These are phyloP conservation scores for Holothuria scabra DNA, from an alignment of 53 echinoderm and acorn worm genomes.

Conservation along the genomic window DNA sequence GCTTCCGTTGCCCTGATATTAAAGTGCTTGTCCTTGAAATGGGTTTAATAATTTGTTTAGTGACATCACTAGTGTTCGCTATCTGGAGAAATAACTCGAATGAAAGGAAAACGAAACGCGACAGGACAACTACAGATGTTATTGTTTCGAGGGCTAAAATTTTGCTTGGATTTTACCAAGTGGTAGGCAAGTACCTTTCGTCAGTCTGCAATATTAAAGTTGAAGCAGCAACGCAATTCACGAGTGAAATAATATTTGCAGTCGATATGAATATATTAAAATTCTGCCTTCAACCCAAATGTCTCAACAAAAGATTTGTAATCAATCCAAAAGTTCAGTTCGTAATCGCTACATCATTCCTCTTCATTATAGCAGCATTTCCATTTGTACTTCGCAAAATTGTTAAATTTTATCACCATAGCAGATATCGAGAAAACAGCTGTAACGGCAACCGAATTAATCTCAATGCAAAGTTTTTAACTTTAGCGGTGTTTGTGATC, in stretches of 20 bases:
- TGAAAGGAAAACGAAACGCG: no score
- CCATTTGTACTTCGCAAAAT: not conserved
- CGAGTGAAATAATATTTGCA: not conserved
- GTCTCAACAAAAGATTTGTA: not conserved
- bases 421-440: not conserved
- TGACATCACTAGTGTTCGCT: no score
- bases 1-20: no score
- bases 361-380: not conserved
- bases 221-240: not conserved
- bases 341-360: not conserved
- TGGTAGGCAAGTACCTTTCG: not conserved
- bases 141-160: not conserved
- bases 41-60: no score
- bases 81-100: no score
- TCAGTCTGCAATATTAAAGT: not conserved
- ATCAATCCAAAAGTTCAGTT: slow-evolving; percentile 5
- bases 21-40: no score
- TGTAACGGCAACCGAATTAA: not conserved
- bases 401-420: not conserved
- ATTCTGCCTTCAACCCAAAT: not conserved
- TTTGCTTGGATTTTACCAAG: slow-evolving; percentile 27
- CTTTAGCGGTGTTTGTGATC: not conserved
- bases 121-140: not conserved
- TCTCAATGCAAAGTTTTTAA: not conserved
- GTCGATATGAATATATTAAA: slow-evolving; percentile 1